Evolutionary conservation across 1,140 invertebrate species (phyloP), one percentile per base, ranked within the genome.

Genomic region (Radopholus similis): DNA sequence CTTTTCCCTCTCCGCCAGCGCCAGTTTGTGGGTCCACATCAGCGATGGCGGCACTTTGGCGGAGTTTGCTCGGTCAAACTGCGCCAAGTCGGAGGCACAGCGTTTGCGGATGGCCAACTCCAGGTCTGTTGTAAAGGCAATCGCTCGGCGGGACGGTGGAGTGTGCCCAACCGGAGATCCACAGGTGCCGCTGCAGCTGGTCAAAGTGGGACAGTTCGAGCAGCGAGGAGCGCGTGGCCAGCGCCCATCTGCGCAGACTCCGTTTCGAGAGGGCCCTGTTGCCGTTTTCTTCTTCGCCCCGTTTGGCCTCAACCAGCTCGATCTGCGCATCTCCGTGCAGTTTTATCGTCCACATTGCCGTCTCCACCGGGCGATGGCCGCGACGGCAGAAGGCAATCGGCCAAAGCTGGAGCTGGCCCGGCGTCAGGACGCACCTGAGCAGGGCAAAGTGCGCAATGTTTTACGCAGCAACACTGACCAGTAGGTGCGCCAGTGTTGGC

Each of bases 41-140:
- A n/a, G n/a, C n/a, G n/a, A 26, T 26, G 8, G 23, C 47, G 47
- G 18, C 3, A 51, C 4, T 51, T 51, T 51, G n/a, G 0, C 18
- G 23, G 47, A 51, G 30, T 51, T 51, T 26, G 47, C n/a, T 2
- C 47, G 47, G 18, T 51, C 47, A 23, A 51, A 51, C 9, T 51
- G 47, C 9, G 23, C 23, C 9, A 51, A 28, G 4, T 26, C 23
- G 9, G 47, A 51, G 30, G 47, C 23, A 15, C 15, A 26, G 23
- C 47, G 47, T 23, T 51, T 51, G 9, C n/a, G 47, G 15, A 51
- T 51, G 47, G 47, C 47, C 47, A 51, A 51, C 30, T 51, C 47
- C 23, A 23, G 23, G 47, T 51, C 47, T 51, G 47, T n/a, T n/a
- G n/a, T n/a, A n/a, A n/a, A n/a, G n/a, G n/a, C n/a, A n/a, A n/a